Evolutionary conservation across 2,113 vertebrate species (phyloP).

Genomic region (Bambusicola thoracicus): DNA sequence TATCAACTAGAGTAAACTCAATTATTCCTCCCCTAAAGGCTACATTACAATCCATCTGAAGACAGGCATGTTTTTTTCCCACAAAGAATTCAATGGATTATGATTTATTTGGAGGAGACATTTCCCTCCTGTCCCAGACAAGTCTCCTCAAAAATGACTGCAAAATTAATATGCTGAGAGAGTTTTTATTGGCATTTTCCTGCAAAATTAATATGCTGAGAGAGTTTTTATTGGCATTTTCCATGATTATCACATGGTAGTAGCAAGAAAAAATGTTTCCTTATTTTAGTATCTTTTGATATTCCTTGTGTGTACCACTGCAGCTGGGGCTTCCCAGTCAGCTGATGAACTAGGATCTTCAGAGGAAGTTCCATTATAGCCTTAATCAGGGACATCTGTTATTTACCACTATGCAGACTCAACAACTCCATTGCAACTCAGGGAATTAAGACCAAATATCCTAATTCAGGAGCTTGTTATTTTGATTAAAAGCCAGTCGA

Average conservation of each 20-base stretch:
- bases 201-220: not conserved
- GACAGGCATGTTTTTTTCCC: not conserved
- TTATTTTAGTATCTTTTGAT: conserved; percentile 4
- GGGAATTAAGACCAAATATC: conserved; percentile 49
- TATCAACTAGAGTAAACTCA: not conserved
- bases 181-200: not conserved
- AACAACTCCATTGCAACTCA: conserved; percentile 41
- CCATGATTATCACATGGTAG: not conserved
- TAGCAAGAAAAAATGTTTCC: not conserved
- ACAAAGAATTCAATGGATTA: not conserved
- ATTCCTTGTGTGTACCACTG: conserved; percentile 13
- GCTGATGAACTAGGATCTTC: conserved; percentile 34
- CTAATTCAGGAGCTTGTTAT: conserved; percentile 49
- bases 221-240: not conserved
- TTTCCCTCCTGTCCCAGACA: not conserved
- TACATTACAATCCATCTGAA: not conserved
- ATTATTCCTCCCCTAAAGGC: not conserved
- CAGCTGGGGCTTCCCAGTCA: conserved; percentile 45
- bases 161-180: not conserved
- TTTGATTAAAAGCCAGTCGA: conserved; percentile 53
- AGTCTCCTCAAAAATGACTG: not conserved
- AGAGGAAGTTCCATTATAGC: conserved; percentile 42
- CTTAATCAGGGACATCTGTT: conserved; percentile 39
- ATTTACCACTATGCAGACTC: conserved; percentile 46
- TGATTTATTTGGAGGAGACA: not conserved